Evolutionary conservation across 2,797 vertebrate genomes (phyloP).

Genomic region (Botia almorhae): DNA sequence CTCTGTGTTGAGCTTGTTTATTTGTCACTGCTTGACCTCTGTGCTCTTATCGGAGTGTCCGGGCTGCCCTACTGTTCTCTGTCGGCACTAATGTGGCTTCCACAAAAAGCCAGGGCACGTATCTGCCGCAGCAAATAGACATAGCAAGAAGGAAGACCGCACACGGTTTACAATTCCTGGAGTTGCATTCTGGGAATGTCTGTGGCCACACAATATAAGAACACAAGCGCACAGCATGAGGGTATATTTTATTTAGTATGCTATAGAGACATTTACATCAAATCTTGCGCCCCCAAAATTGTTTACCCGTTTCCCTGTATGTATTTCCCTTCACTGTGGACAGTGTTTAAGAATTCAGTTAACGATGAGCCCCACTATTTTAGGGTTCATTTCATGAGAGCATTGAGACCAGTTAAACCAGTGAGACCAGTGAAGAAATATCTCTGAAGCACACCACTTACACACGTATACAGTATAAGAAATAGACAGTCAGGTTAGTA

Average conservation of each 20-base stretch:
- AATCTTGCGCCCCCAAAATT: not conserved
- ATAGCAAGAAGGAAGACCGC: not conserved
- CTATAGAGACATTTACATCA: not conserved
- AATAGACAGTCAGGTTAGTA: not conserved
- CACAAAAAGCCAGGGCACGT: constrained; percentile 12
- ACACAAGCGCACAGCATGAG: not conserved
- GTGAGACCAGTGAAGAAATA: not conserved
- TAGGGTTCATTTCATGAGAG: not conserved
- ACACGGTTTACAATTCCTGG: not conserved
- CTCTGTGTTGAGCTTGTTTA: constrained; percentile 50
- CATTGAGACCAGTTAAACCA: not conserved
- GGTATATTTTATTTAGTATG: too few species aligned
- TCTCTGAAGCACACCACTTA: not conserved
- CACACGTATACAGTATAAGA: not conserved
- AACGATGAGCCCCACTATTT: not conserved
- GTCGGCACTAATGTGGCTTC: constrained; percentile 26
- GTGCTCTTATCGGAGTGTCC: constrained; percentile 53
- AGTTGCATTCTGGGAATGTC: not conserved
- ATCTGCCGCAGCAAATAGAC: constrained; percentile 14
- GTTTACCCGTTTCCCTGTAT: not conserved
- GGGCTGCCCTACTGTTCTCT: constrained; percentile 23
- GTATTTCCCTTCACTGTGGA: too few species aligned
- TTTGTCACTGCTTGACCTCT: constrained; percentile 49
- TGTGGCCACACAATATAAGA: not conserved
- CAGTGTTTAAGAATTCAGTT: too few species aligned